These are phyloP conservation scores for Troides oblongomaculatus DNA, from an alignment of 2,888 invertebrate genomes.

Conservation along the genomic window DNA sequence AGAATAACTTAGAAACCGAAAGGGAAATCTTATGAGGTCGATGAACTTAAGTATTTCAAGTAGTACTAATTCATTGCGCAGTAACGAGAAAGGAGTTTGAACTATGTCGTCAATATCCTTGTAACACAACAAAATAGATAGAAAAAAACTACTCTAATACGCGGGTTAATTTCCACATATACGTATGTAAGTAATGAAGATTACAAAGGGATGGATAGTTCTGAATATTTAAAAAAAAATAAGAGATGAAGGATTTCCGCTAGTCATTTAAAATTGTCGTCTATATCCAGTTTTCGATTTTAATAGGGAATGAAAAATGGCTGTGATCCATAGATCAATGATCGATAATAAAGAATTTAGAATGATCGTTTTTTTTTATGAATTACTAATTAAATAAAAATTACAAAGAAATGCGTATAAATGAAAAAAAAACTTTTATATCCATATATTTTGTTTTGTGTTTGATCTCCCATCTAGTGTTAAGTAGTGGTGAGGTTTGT, in stretches of 20 bases:
- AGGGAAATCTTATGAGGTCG: background rate
- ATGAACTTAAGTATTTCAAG: background rate
- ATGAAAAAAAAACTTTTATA: no score
- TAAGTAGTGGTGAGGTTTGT: no score
- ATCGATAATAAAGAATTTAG: no score
- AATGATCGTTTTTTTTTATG: no score
- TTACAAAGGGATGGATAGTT: background rate
- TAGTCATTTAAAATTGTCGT: no score
- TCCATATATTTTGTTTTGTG: no score
- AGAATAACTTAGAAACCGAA: background rate
- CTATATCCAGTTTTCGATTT: no score
- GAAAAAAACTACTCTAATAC: background rate
- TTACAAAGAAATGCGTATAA: no score
- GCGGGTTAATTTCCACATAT: background rate
- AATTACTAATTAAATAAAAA: no score
- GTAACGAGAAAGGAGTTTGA: background rate
- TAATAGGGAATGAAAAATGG: no score
- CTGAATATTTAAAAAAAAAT: background rate
- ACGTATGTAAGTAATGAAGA: background rate
- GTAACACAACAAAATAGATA: background rate
- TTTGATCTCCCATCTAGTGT: no score
- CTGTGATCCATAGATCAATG: no score
- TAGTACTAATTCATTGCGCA: background rate
- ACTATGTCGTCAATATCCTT: background rate
- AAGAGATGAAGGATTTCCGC: background rate